These are phyloP conservation scores for Doris montereyensis DNA, from an alignment of 2,888 invertebrate genomes.

Conservation along the genomic window DNA sequence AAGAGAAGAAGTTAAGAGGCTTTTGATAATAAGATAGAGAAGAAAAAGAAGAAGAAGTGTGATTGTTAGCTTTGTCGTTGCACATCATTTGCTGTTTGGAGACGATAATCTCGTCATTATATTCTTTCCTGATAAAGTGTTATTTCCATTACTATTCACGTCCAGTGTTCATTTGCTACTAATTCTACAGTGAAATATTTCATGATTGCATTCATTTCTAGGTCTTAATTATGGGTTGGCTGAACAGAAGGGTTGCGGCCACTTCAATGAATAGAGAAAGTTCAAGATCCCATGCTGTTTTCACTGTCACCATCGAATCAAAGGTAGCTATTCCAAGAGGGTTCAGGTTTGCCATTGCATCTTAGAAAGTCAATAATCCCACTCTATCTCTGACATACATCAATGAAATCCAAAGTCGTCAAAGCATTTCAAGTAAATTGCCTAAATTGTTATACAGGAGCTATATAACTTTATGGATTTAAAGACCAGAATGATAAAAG, in stretches of 20 bases:
- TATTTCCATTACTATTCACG: no score
- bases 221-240: constrained; percentile 69
- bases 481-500: no score
- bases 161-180: no score
- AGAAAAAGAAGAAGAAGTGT: no score
- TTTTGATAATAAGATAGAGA: no score
- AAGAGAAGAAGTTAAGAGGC: no score
- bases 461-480: not conserved
- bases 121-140: no score
- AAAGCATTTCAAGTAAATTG: not conserved
- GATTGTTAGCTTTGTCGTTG: no score
- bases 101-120: no score
- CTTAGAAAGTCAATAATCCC: no score
- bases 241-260: constrained; percentile 70
- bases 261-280: constrained; percentile 74
- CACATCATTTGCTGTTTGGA: no score
- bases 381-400: no score
- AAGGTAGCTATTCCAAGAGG: constrained; percentile 54
- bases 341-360: not conserved
- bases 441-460: not conserved
- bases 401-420: not conserved
- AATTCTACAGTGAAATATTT: not conserved
- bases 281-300: constrained; percentile 73
- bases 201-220: constrained; percentile 40
- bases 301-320: constrained; percentile 70